Base-by-base conservation (phyloP, 2,113 vertebrate genomes). In the Colaptes auratus region DNA sequence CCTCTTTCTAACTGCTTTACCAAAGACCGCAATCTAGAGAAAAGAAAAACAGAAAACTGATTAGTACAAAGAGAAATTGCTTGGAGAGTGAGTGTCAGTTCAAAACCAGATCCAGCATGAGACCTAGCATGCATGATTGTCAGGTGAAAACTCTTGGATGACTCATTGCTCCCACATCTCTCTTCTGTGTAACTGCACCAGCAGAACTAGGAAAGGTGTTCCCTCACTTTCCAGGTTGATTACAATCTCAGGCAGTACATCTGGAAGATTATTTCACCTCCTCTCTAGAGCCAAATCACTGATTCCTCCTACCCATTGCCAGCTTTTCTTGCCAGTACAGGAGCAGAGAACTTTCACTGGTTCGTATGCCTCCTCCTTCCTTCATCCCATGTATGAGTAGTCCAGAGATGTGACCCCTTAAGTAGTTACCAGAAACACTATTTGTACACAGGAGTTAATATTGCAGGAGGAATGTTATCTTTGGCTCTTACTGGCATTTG, bases 1-100 rank as follows among this genome's bases (percentile, higher is more conserved):
- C 99, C 99, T 97, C 99, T 98, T 90, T 99, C 99, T 95, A 99
- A 96, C 28, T 99, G 99, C 87, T 99, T 99, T 90, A 99, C 98
- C 98, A 99, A 98, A 97, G 98, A 99, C 79, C 99, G 95, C 90
- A 99, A 98, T 95, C 99, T 99, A 86, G 93, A 79, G 88, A 93
- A 75, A 91, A 94, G 30, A 61, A 92, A 97, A 94, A 96, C 71
- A 94, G 96, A 85, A 97, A 93, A 21, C 35, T 75, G 27, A 78
- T 97, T 70, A 92, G 31, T 66, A 84, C 16, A 88, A 64, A 86
- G 42, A 30, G 66, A 94, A 92, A 71, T 2, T 42, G 21, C 28
- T 67, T 74, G 82, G 60, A 87, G 24, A 70, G 4, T 36, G 17
- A 82, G 7, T 1, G 1, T 31, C 33, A 86, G n/a, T 66, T 78